Percentiles rank a stretch among this genome's conserved stretches.
Evolutionary conservation across 2,888 invertebrate genomes (phyloP).

Genomic region (Antitype chi): DNA sequence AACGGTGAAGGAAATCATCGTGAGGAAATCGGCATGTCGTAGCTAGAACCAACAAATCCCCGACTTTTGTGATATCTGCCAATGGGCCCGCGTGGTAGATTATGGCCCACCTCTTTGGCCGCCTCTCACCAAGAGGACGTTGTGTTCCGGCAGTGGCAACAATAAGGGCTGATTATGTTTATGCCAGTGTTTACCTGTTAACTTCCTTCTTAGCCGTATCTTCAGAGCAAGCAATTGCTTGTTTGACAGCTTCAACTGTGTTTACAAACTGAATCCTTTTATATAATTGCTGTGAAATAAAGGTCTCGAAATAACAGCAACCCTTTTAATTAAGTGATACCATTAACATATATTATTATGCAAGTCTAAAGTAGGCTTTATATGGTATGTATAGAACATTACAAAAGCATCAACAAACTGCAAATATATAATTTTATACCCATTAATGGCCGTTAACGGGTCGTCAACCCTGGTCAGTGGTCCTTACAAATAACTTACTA

Average conservation of each 20-base stretch:
- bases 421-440: slow-evolving; percentile 65
- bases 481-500: slow-evolving; percentile 66
- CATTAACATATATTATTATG: not conserved
- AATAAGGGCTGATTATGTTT: not conserved
- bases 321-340: not conserved
- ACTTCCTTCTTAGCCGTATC: not conserved
- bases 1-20: no score
- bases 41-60: not conserved
- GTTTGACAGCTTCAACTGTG: not conserved
- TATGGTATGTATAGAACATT: slow-evolving; percentile 26
- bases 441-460: slow-evolving; percentile 54
- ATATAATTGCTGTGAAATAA: not conserved
- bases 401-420: slow-evolving; percentile 40
- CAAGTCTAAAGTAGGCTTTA: slow-evolving; percentile 15
- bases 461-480: slow-evolving; percentile 72
- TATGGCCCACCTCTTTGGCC: not conserved
- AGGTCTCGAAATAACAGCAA: not conserved
- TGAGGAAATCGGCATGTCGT: no score
- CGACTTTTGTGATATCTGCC: not conserved
- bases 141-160: not conserved
- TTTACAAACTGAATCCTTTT: not conserved
- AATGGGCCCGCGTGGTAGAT: not conserved
- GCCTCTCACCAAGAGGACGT: not conserved
- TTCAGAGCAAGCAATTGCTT: not conserved
- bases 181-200: not conserved